Percentiles rank a stretch among this genome's conserved stretches.
These are phyloP conservation scores for Sphinx pinastri DNA, from an alignment of 2,888 invertebrate species.

Conservation along the genomic window DNA sequence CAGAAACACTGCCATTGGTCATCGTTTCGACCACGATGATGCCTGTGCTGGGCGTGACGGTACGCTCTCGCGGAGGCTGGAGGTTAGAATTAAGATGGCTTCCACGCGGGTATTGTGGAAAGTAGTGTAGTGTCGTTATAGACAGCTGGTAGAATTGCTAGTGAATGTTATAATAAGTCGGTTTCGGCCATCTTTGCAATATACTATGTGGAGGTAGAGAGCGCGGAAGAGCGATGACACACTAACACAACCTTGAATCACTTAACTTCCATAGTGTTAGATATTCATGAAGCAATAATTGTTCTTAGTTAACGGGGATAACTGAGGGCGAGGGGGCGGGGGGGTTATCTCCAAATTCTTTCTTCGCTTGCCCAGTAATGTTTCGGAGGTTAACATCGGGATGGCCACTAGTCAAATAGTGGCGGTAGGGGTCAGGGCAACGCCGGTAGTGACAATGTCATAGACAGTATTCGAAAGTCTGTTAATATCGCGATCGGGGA, in stretches of 20 bases:
- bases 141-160: conserved; percentile 14
- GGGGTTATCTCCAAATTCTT: background rate
- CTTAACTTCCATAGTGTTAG: conserved; percentile 1
- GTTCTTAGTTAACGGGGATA: background rate
- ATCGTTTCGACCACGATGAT: conserved; percentile 2
- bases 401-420: background rate
- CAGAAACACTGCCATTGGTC: conserved; percentile 20
- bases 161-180: background rate
- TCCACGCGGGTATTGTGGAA: conserved; percentile 10
- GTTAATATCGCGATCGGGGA: background rate
- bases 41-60: conserved; percentile 3
- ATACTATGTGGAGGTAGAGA: conserved; percentile 6
- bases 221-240: conserved; percentile 19
- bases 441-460: background rate
- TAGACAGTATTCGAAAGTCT: background rate
- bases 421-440: background rate
- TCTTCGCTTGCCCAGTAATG: background rate
- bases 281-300: conserved; percentile 11
- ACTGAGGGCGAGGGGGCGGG: background rate
- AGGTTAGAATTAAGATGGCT: background rate
- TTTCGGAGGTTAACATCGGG: background rate
- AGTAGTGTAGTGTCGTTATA: conserved; percentile 2
- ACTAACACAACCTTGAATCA: background rate
- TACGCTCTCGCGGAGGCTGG: conserved; percentile 11
- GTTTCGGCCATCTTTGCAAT: conserved; percentile 12